Base-by-base conservation (phyloP, 2,888 invertebrate genomes). In the Nipponacmea schrenckii region DNA sequence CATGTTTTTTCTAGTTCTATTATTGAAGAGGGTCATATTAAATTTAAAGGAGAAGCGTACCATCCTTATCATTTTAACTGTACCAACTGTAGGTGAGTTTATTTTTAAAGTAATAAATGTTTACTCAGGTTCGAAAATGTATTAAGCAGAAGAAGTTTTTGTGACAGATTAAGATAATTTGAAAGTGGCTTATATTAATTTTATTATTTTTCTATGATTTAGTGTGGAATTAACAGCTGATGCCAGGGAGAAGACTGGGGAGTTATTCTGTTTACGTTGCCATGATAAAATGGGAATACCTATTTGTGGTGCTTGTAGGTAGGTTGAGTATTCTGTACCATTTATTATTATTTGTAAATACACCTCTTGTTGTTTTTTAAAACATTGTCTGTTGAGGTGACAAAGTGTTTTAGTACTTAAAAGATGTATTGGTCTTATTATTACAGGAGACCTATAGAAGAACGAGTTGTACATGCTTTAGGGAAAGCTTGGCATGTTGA, bases 281-380 rank as follows among this genome's bases (percentile, higher is more conserved):
- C 98, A 98, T 87, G 98, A 98, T 90, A 98, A 98, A 91, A 98
- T 99, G 98, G 98, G 98, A 44, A 97, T 99, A 78, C 98, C 99
- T n/a, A 99, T 99, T 82, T 99, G 99, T 89, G 99, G 98, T 45
- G 99, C 99, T 68, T 99, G 99, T 89, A 82, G 87, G 86, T 87
- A 77, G n/a, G 70, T 65, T 12, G 20, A 5, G 17, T 15, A 10
- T 39, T 39, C 10, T 31, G 31, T 31, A 2, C 5, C 31, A 31
- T 31, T 3, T 31, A 31, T 3, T 31, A 2, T 31, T 31, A n/a
- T n/a, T n/a, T n/a, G n/a, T n/a, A n/a, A n/a, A n/a, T n/a, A n/a
- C n/a, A n/a, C n/a, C n/a, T n/a, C 39, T 27, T 10, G 2, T 69
- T 17, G 26, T 26, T 45, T n/a, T 63, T 12, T 67, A 10, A n/a